Percentiles rank a stretch among this genome's conserved stretches.
Evolutionary conservation across 2,888 invertebrate species (phyloP).

Genomic region (Nasonovia ribisnigri): DNA sequence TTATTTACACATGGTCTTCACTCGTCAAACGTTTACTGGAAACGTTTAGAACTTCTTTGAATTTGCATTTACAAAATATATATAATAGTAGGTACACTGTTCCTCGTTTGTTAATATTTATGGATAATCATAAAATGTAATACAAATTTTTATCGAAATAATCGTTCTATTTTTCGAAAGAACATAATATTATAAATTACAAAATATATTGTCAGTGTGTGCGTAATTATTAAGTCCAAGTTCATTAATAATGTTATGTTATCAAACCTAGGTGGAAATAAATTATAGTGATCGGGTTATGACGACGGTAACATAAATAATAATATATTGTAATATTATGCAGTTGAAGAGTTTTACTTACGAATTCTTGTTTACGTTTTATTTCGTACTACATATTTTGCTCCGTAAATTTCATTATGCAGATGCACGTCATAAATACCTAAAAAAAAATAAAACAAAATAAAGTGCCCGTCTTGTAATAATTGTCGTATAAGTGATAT

Average conservation of each 20-base stretch:
- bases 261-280: neutral
- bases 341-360: neutral
- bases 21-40: neutral
- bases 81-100: too few species aligned
- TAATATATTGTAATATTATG: neutral
- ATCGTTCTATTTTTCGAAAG: neutral
- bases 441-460: constrained; percentile 17
- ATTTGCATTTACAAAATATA: too few species aligned
- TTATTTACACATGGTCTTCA: neutral
- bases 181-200: neutral
- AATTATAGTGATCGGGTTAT: neutral
- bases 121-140: neutral
- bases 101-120: neutral
- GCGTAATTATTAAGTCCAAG: neutral
- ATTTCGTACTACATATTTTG: neutral
- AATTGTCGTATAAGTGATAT: neutral
- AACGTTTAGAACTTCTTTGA: neutral
- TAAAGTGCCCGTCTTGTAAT: neutral
- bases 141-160: neutral
- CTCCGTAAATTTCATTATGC: neutral
- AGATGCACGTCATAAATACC: neutral
- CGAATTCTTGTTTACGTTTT: neutral
- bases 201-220: neutral
- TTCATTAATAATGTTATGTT: neutral
- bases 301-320: neutral